Percentiles rank a stretch among this genome's conserved stretches.
Conservation (phyloP, 2,113 vertebrate species). For the Plecotus auritus region DNA sequence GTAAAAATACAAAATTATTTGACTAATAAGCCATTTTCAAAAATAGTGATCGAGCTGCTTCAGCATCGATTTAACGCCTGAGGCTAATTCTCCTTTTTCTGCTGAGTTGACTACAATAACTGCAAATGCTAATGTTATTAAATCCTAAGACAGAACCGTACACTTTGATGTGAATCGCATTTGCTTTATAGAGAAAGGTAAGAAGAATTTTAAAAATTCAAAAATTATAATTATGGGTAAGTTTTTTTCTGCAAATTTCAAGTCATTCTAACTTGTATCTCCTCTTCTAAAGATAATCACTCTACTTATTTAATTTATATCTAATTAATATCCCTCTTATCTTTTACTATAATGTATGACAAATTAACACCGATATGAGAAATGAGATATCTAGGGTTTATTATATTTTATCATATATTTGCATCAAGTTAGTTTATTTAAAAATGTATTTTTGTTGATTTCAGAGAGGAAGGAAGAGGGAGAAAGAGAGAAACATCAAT, state of each 20-base stretch:
- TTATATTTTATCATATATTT: background rate
- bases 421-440: background rate
- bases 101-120: background rate
- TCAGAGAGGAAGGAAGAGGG: no score
- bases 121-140: background rate
- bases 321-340: background rate
- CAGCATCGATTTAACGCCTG: background rate
- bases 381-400: background rate
- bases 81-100: background rate
- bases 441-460: no score
- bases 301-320: background rate
- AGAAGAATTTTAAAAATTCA: background rate
- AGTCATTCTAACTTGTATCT: background rate
- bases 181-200: background rate
- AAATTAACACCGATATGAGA: background rate
- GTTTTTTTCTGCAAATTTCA: background rate
- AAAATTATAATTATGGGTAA: background rate
- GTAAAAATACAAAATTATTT: constrained; percentile 1
- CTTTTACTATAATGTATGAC: background rate
- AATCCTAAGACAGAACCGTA: background rate
- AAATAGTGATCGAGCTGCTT: background rate
- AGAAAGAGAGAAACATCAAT: no score
- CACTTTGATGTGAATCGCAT: background rate
- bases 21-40: background rate
- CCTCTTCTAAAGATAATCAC: background rate